phyloP scores from a whole-genome alignment of 2,888 invertebrate genomes.

The Acleris laterana region DNA sequence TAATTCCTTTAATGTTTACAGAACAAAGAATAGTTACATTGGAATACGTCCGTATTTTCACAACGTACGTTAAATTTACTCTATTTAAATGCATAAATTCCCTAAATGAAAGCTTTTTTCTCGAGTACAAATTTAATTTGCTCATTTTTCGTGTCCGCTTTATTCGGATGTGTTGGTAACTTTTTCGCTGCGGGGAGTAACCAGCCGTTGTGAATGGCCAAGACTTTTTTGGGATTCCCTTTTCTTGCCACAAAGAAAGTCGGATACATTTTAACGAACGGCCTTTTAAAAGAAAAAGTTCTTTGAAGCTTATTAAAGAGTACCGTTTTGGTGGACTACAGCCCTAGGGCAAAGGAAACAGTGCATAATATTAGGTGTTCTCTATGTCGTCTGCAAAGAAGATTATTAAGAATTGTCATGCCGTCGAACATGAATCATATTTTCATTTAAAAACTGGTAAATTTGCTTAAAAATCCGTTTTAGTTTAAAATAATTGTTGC shows the following conservation, averaged over 20 bases:
- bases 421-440: slow-evolving; percentile 15
- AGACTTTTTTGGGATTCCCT: slow-evolving; percentile 66
- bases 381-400: slow-evolving; percentile 10
- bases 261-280: slow-evolving; percentile 71
- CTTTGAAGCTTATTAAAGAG: slow-evolving; percentile 74
- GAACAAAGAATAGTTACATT: too few relatives aligned
- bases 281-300: slow-evolving; percentile 67
- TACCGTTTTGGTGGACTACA: slow-evolving; percentile 62
- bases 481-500: neutral
- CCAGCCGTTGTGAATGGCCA: slow-evolving; percentile 68
- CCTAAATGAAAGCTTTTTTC: slow-evolving; percentile 13
- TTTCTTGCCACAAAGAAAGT: slow-evolving; percentile 72
- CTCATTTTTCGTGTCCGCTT: slow-evolving; percentile 55
- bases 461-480: neutral
- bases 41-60: too few relatives aligned
- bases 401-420: slow-evolving; percentile 20
- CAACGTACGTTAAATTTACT: too few relatives aligned
- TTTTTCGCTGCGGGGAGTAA: slow-evolving; percentile 67
- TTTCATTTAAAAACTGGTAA: slow-evolving; percentile 3
- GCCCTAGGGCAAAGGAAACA: slow-evolving; percentile 52
- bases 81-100: slow-evolving; percentile 7
- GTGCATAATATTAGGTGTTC: slow-evolving; percentile 49
- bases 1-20: too few relatives aligned
- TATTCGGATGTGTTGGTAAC: slow-evolving; percentile 58
- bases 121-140: slow-evolving; percentile 55